These are phyloP conservation scores for Poeciliopsis occidentalis DNA, from an alignment of 2,113 vertebrate genomes.

Conservation along the genomic window DNA sequence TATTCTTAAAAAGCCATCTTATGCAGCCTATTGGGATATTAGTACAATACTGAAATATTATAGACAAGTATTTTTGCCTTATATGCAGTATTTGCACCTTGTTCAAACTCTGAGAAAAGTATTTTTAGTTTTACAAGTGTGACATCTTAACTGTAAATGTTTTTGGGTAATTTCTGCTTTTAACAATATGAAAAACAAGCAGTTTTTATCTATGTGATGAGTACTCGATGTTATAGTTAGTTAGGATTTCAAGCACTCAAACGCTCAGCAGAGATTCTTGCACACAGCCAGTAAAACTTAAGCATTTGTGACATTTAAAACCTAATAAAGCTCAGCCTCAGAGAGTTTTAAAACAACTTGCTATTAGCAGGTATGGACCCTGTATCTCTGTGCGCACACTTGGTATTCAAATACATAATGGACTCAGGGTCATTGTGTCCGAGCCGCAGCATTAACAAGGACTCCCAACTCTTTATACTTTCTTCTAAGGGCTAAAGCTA, in stretches of 20 bases:
- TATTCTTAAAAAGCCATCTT: no score
- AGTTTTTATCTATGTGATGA: not conserved
- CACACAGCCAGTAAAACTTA: not conserved
- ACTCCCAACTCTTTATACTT: constrained; percentile 3
- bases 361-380: not conserved
- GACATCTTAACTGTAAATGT: no score
- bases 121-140: no score
- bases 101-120: no score
- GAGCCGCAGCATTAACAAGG: not conserved
- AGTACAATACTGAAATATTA: no score
- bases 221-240: no score
- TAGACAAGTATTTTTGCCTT: no score
- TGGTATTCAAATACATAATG: not conserved
- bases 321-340: no score
- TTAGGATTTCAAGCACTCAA: not conserved
- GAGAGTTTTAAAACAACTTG: not conserved
- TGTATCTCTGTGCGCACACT: not conserved
- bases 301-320: not conserved
- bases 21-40: no score
- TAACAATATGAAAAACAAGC: no score
- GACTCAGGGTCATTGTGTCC: constrained; percentile 34
- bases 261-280: not conserved
- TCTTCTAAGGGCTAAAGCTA: constrained; percentile 49
- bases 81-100: no score
- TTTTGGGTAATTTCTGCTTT: no score